Base-by-base conservation (phyloP, 2,888 invertebrate genomes). In the Eulithis testata region DNA sequence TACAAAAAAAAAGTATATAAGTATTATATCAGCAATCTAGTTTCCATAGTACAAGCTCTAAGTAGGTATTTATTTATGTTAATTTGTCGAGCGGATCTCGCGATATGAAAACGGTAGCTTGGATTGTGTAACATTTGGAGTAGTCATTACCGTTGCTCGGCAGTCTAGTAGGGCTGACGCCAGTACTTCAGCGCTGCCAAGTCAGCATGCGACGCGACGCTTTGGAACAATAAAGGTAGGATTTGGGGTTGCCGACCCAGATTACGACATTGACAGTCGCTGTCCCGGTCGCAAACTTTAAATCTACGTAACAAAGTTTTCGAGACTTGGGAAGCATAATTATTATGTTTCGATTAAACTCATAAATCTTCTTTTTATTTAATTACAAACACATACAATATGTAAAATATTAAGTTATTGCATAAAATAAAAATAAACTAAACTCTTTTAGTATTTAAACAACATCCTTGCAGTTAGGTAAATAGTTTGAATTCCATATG, bases 141-240 rank as follows among this genome's bases (percentile, higher is more conserved):
- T 54, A 52, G 11, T 53, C 7, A 53, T 53, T 53, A 40, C 53
- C 53, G 14, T 40, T 53, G 21, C 53, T 53, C 40, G 40, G 40
- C 36, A 40, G 40, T 40, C 40, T 27, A 36, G n/a, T 21, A 53
- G 9, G 14, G 36, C 52, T 44, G 55, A 11, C 44, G 27, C 7
- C 52, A n/a, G 44, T 44, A 44, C 43, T 44, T 55, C 27, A 55
- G 27, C 43, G 5, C 21, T 55, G 44, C 55, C 55, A 55, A 55
- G n/a, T 55, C 43, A 55, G 43, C 55, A 44, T 49, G 49, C 11
- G 21, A 49, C 49, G 21, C 49, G 21, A 49, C 21, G 49, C 49
- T 49, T 14, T 36, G 51, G 51, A 51, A 11, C 31, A 51, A 36
- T 51, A 51, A 7, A 51, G n/a, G 31, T 51, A 11, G 6, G 31